phyloP scores from a whole-genome alignment of 2,113 vertebrate species.

The Myrmecobius fasciatus region DNA sequence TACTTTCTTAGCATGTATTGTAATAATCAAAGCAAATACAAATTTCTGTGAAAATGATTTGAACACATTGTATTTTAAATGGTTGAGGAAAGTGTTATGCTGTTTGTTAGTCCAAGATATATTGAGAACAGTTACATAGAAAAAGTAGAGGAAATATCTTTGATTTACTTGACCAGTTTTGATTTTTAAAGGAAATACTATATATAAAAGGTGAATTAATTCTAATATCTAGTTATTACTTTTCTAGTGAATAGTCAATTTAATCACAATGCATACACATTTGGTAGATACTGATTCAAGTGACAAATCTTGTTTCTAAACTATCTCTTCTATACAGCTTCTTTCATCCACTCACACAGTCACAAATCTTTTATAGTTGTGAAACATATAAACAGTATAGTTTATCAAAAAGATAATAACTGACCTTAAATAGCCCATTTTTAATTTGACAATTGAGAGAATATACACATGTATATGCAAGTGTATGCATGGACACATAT shows the following conservation, averaged over 20 bases:
- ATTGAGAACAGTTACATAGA: background rate
- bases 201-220: too few relatives aligned
- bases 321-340: too few relatives aligned
- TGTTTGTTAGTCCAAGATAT: background rate
- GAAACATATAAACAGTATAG: background rate
- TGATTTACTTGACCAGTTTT: too few relatives aligned
- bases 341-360: too few relatives aligned
- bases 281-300: too few relatives aligned
- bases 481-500: background rate
- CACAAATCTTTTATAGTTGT: too few relatives aligned
- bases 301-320: too few relatives aligned
- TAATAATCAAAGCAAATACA: background rate
- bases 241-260: too few relatives aligned
- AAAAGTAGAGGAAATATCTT: background rate
- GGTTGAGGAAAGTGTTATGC: background rate
- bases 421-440: background rate
- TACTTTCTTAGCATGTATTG: background rate
- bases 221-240: too few relatives aligned
- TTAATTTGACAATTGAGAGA: background rate
- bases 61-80: background rate
- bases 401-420: background rate
- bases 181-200: too few relatives aligned
- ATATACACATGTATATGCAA: background rate
- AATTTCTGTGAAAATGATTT: background rate
- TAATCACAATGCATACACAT: too few relatives aligned